These are phyloP conservation scores for Clinocottus analis DNA, from an alignment of 2,113 vertebrate genomes.

Conservation along the genomic window DNA sequence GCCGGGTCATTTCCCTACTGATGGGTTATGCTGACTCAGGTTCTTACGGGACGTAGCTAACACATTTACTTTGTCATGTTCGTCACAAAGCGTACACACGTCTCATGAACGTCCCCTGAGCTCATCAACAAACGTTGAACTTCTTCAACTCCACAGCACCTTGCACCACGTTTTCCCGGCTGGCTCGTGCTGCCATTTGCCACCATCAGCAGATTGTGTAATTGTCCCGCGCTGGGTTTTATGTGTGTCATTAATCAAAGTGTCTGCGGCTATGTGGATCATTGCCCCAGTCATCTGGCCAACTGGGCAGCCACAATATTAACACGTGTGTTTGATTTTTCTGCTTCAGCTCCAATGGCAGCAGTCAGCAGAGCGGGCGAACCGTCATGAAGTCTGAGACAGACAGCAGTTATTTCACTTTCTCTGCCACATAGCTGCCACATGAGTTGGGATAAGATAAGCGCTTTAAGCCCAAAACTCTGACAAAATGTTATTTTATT, in stretches of 20 bases:
- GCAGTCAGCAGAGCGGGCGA: neutral
- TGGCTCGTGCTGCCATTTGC: neutral
- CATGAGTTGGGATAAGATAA: conserved; percentile 9
- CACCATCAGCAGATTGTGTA: neutral
- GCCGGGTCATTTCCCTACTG: conserved; percentile 13
- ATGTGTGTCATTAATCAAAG: conserved; percentile 5
- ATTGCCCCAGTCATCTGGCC: neutral
- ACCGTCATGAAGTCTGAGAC: neutral
- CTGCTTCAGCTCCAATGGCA: neutral
- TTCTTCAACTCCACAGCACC: neutral
- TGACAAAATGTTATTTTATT: conserved; percentile 21
- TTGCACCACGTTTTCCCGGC: neutral
- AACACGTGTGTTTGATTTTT: neutral
- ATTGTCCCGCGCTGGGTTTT: neutral
- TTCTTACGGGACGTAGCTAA: conserved; percentile 17
- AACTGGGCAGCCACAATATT: neutral
- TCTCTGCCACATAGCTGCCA: neutral
- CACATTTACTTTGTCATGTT: conserved; percentile 25
- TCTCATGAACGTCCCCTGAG: neutral
- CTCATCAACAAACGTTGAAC: neutral
- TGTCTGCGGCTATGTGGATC: neutral
- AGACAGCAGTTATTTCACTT: neutral
- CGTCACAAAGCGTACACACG: neutral
- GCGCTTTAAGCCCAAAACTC: neutral
- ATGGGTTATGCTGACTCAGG: conserved; percentile 31